phyloP scores from a whole-genome alignment of 2,113 vertebrate genomes.

The Mustela nigripes region DNA sequence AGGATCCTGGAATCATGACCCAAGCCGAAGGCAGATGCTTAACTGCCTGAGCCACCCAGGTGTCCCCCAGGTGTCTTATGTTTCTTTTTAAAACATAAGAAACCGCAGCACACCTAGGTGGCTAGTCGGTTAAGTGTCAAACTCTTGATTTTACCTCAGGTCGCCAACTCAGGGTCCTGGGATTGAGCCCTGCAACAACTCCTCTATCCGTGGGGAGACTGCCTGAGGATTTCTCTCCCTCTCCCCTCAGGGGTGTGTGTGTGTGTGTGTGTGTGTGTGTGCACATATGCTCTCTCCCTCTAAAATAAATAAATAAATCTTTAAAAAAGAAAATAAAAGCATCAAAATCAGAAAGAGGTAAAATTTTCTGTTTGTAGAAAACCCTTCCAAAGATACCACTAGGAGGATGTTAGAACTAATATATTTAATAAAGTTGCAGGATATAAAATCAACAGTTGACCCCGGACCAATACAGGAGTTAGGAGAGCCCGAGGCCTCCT shows the following conservation, averaged over 20 bases:
- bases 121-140: background rate
- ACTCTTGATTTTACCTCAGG: background rate
- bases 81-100: background rate
- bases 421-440: background rate
- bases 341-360: background rate
- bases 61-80: too few species aligned
- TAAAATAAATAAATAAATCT: background rate
- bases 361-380: constrained; percentile 4
- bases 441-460: background rate
- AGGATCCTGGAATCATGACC: too few species aligned
- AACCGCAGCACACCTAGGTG: background rate
- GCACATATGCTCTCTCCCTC: background rate
- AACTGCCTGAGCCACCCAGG: too few species aligned
- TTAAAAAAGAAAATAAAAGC: background rate
- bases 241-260: background rate
- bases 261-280: background rate
- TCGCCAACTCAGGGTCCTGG: background rate
- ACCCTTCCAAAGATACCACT: background rate
- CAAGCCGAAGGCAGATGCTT: too few species aligned
- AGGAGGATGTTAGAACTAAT: background rate
- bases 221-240: background rate
- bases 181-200: background rate
- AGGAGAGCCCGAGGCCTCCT: background rate
- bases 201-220: background rate
- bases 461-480: background rate